These are phyloP conservation scores for Pogonocichla stellata DNA, from an alignment of 2,113 vertebrate species.

Conservation along the genomic window DNA sequence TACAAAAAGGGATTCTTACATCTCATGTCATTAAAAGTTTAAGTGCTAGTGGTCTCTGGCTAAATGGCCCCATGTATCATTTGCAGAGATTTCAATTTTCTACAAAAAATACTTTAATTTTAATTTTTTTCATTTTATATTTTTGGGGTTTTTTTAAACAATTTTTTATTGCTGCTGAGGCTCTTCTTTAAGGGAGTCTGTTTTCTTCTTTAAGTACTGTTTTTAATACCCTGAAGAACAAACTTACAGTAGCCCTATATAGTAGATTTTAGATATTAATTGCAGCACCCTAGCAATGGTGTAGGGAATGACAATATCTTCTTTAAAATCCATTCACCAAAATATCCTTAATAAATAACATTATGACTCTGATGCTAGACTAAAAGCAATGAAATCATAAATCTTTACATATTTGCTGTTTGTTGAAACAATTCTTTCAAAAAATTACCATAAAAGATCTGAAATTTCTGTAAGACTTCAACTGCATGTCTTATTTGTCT, in stretches of 20 bases:
- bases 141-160: background rate
- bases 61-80: background rate
- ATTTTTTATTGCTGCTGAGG: background rate
- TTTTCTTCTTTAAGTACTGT: background rate
- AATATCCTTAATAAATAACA: background rate
- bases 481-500: background rate
- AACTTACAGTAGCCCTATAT: background rate
- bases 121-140: background rate
- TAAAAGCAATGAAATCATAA: background rate
- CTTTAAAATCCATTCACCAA: background rate
- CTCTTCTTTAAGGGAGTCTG: background rate
- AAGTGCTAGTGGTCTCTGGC: background rate
- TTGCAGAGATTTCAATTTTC: background rate
- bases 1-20: background rate
- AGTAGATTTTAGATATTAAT: conserved; percentile 10
- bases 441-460: background rate
- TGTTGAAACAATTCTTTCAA: background rate
- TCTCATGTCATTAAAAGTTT: background rate
- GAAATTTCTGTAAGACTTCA: background rate
- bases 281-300: background rate
- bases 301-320: background rate
- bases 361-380: background rate
- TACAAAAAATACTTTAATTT: background rate
- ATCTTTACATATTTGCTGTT: background rate
- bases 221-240: background rate